Evolutionary conservation across 2,113 vertebrate species (phyloP), one percentile per base, ranked within the genome.

Genomic region (Crypturellus undulatus): DNA sequence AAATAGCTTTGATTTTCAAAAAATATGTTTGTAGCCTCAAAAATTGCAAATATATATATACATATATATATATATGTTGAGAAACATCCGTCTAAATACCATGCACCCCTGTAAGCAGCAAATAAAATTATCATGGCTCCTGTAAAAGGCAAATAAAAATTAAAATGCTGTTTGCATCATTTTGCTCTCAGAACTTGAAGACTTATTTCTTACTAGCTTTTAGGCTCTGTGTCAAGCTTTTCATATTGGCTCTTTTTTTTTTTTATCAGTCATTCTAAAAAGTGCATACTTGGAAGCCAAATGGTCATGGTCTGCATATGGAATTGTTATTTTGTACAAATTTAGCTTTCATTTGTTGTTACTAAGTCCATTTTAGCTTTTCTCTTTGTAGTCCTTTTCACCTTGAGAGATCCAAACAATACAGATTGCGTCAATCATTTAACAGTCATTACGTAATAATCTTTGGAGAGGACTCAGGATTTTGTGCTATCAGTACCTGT

Each of bases 381-480:
- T 84, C 49, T 54, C 45, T 87, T 95, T 95, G 60, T 94, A 93
- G 91, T 90, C 60, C 79, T 83, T 92, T 92, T 94, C 30, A 56
- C 83, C 17, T 82, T 84, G 75, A 85, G 51, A 25, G 56, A 49
- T 71, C 51, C 34, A 69, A 86, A 22, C 65, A n/a, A 9, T 60
- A 78, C 32, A 62, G 76, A 71, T 58, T 93, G 77, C 43, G 34
- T 47, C 90, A 65, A 85, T 92, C 77, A 80, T 13, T 86, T 84
- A 68, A 40, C 72, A 83, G 47, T 51, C 56, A 78, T 93, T 92
- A 80, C 0, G 4, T 96, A 92, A 86, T 83, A 40, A 82, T 85
- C 75, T 93, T 86, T 68, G 69, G 22, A 42, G 52, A 20, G 2
- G 28, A 78, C 6, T 36, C 89, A 40, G 59, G 79, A 85, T 90